These are phyloP conservation scores for Eurosta solidaginis DNA, from an alignment of 1,140 invertebrate genomes.

Conservation along the genomic window DNA sequence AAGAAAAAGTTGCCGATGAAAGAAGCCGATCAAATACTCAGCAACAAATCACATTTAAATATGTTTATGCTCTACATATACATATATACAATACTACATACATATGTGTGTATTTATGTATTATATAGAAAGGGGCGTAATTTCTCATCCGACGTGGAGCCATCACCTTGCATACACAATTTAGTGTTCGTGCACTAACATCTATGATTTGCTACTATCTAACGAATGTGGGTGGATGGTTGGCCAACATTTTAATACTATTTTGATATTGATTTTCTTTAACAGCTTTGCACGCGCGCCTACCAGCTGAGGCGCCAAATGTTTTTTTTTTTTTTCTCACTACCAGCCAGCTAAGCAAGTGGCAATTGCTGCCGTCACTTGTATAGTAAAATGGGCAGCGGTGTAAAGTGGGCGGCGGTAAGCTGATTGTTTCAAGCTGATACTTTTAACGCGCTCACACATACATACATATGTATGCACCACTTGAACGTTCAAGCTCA, in stretches of 20 bases:
- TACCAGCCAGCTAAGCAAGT: neutral
- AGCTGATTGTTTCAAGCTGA: constrained; percentile 17
- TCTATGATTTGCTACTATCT: too few species aligned
- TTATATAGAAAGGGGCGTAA: too few species aligned
- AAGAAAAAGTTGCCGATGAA: neutral
- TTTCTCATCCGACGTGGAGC: neutral
- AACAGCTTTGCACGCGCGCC: neutral
- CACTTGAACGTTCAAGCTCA: constrained; percentile 29
- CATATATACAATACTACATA: neutral
- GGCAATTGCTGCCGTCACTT: constrained; percentile 26
- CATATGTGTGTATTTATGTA: neutral
- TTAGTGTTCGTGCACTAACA: neutral
- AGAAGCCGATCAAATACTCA: neutral
- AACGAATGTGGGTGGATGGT: neutral
- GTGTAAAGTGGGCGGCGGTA: constrained; percentile 35
- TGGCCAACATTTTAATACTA: constrained; percentile 27
- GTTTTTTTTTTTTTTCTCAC: constrained; percentile 35
- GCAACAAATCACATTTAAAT: neutral
- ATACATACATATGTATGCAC: neutral
- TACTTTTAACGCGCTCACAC: neutral
- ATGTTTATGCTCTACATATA: neutral
- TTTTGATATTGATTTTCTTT: neutral
- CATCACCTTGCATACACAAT: constrained; percentile 1
- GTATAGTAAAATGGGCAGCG: constrained; percentile 34
- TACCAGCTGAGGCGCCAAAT: constrained; percentile 7